Base-by-base conservation (phyloP, 1,140 invertebrate species). In the Oryzaephilus surinamensis region DNA sequence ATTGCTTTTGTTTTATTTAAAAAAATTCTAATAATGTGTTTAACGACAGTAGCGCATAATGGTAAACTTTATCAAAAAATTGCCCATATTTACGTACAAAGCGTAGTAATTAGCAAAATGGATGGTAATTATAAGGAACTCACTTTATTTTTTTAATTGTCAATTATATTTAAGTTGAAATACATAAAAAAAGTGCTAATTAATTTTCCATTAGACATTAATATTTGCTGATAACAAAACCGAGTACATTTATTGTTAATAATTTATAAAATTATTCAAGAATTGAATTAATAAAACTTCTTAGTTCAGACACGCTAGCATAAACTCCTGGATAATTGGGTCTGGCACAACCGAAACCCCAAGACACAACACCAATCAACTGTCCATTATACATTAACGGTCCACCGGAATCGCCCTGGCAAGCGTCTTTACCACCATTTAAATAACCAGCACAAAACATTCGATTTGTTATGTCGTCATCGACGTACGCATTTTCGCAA, bases 241-340 rank as follows among this genome's bases (percentile, higher is more conserved):
- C 15, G 15, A 16, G 19, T 12, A 10, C 0, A 7, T 19, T 32
- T 17, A 18, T 17, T 7, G 15, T 32, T 32, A 32, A 4, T 17
- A 18, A 18, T n/a, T n/a, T 3, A n/a, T 16, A 17, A n/a, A 32
- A 17, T 32, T 6, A 8, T 32, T 2, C 20, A 21, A 21, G 20
- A 21, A 24, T 24, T 3, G 23, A 24, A 24, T 6, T 14, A 21
- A 38, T 31, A 15, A 31, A 38, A 3, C 7, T 14, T 11, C 36
- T 28, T 10, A 38, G 14, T 4, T 14, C 27, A 12, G 10, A 15
- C 3, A 30, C 27, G 12, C 63, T 57, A 0, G 73, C 70, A 53
- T 75, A 77, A n/a, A 77, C 65, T 7, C 74, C 74, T 1, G 74
- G 72, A 41, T 58, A 62, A 3, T 60, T 54, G 0, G 62, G 53